Conservation (phyloP, 2,888 invertebrate species). For the Zhuqinia jingwanae region DNA sequence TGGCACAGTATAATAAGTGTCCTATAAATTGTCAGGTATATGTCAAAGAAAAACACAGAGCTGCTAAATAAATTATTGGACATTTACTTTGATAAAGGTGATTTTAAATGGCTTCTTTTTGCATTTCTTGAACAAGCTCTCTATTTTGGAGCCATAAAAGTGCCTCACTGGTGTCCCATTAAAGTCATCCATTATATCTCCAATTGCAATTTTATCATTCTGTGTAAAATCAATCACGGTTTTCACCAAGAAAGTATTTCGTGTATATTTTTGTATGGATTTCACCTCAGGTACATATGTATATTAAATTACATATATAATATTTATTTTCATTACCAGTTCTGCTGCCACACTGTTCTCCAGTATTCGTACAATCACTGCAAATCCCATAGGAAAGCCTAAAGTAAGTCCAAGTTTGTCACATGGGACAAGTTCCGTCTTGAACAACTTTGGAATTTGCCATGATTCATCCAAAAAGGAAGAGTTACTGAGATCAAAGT, state of each 20-base stretch:
- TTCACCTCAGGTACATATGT: no score
- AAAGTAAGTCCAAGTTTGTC: constrained; percentile 83
- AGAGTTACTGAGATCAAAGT: constrained; percentile 83
- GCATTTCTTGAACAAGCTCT: constrained; percentile 82
- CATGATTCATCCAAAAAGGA: constrained; percentile 86
- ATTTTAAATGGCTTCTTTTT: constrained; percentile 82
- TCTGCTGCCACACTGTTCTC: constrained; percentile 85
- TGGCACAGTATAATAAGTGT: not conserved
- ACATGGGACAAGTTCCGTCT: constrained; percentile 85
- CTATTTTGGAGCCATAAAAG: constrained; percentile 82
- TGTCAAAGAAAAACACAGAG: no score
- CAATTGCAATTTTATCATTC: constrained; percentile 83
- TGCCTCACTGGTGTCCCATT: constrained; percentile 83
- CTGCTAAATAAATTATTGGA: not conserved
- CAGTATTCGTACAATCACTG: constrained; percentile 84
- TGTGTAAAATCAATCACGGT: not conserved
- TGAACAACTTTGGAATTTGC: constrained; percentile 83
- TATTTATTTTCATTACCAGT: constrained; percentile 82
- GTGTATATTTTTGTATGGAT: not conserved
- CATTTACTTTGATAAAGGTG: constrained; percentile 83
- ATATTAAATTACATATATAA: no score
- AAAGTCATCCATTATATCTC: constrained; percentile 85
- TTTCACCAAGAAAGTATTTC: not conserved
- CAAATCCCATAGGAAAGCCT: constrained; percentile 84
- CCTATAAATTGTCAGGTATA: no score